Percentiles rank a stretch among this genome's conserved stretches.
phyloP scores from a whole-genome alignment of 2,888 invertebrate genomes.

The Microdon myrmicae region DNA sequence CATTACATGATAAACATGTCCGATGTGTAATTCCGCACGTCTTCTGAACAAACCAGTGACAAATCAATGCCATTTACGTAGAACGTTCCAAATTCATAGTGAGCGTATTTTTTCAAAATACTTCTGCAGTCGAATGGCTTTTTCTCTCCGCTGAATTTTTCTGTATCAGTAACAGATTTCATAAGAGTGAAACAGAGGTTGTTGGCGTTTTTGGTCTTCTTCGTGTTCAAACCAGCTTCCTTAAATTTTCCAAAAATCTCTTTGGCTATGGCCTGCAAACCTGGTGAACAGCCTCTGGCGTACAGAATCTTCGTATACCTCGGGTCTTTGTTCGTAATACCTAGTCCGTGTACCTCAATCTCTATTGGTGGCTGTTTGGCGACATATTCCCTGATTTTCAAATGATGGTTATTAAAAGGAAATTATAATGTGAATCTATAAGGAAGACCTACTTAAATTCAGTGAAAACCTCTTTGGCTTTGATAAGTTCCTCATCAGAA shows the following conservation, averaged over 20 bases:
- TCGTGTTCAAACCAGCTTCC: constrained; percentile 71
- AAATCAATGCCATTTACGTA: constrained; percentile 76
- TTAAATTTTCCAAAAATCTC: constrained; percentile 71
- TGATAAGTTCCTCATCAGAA: constrained; percentile 78
- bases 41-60: constrained; percentile 72
- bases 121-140: constrained; percentile 73
- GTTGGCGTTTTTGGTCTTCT: constrained; percentile 72
- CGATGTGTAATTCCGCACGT: constrained; percentile 73
- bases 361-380: constrained; percentile 69
- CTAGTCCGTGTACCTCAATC: constrained; percentile 77
- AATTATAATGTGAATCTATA: background rate
- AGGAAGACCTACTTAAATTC: constrained; percentile 72
- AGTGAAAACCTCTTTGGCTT: constrained; percentile 73
- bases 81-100: constrained; percentile 78
- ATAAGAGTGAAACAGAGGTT: constrained; percentile 90
- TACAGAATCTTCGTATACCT: constrained; percentile 82
- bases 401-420: constrained; percentile 53
- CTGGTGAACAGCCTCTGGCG: constrained; percentile 71
- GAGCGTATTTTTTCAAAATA: constrained; percentile 74
- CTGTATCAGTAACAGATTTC: no score
- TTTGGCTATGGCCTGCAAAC: constrained; percentile 76
- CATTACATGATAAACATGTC: constrained; percentile 54
- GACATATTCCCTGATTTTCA: constrained; percentile 53
- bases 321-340: constrained; percentile 95
- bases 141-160: constrained; percentile 69